A percentile compares a stretch with the other conserved stretches of the same genome.
These are phyloP conservation scores for Galaxias olidus DNA, from an alignment of 2,797 vertebrate species.

Conservation along the genomic window DNA sequence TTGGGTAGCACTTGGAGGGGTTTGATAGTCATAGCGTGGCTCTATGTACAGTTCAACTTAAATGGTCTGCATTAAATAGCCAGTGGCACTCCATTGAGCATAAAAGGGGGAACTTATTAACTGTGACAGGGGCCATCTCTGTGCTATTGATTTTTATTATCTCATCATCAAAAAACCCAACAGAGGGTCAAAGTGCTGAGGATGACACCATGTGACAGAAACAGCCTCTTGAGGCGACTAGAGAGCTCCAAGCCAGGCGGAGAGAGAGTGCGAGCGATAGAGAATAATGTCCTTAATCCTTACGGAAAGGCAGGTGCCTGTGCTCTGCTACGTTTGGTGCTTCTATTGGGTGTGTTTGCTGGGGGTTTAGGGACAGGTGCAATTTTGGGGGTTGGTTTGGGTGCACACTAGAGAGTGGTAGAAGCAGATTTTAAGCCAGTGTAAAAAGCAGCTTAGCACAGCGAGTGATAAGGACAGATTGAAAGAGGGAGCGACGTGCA, in stretches of 20 bases:
- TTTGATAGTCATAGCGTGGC: constrained; percentile 21
- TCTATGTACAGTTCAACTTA: constrained; percentile 14
- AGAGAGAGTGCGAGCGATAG: background rate
- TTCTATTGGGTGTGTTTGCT: no score
- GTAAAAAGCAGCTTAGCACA: no score
- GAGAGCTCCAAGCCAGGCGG: constrained; percentile 5
- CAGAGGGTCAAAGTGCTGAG: constrained; percentile 28
- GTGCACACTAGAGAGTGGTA: no score
- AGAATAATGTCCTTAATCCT: constrained; percentile 5
- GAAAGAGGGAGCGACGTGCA: no score
- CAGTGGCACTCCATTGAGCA: constrained; percentile 40
- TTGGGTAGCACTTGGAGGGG: background rate
- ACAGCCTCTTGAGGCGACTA: background rate
- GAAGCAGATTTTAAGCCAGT: no score
- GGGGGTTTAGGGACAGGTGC: no score
- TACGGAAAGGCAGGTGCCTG: background rate
- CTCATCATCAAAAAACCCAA: constrained; percentile 33
- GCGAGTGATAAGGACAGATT: no score
- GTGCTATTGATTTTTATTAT: constrained; percentile 52
- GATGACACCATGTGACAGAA: constrained; percentile 29
- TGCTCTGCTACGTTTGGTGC: no score
- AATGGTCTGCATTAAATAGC: constrained; percentile 34
- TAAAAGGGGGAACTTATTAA: constrained; percentile 49
- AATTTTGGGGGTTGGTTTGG: no score
- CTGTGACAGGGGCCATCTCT: constrained; percentile 40